These are phyloP conservation scores for Hymenopus coronatus DNA, from an alignment of 2,888 invertebrate species.

Conservation along the genomic window DNA sequence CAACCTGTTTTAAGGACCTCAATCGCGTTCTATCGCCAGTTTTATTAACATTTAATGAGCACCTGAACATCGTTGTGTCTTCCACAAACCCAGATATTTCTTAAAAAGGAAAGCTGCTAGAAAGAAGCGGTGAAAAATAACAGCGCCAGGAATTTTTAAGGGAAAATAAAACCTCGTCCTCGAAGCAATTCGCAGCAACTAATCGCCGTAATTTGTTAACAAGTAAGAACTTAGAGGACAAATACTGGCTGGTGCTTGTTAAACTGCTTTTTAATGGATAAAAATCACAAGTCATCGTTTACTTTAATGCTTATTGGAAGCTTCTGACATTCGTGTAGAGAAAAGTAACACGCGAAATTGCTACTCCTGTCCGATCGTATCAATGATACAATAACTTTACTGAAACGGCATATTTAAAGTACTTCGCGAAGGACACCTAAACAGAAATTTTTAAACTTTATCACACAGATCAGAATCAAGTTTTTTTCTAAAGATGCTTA, in stretches of 20 bases:
- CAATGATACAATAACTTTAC: not conserved
- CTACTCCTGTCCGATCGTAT: not conserved
- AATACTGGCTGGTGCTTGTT: not conserved
- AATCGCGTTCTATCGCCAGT: not conserved
- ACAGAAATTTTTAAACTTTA: too few relatives aligned
- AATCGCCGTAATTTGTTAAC: not conserved
- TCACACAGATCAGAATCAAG: too few relatives aligned
- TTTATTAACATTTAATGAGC: not conserved
- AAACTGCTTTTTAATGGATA: not conserved
- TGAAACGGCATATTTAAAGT: not conserved
- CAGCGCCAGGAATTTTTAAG: not conserved
- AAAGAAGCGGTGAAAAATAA: not conserved
- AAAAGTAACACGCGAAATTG: not conserved
- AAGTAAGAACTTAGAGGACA: not conserved
- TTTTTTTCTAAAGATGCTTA: too few relatives aligned
- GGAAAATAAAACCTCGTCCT: not conserved
- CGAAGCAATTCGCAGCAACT: not conserved
- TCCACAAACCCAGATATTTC: not conserved
- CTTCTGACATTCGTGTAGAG: not conserved
- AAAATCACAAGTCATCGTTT: not conserved
- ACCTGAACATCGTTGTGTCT: not conserved
- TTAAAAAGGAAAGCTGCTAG: not conserved
- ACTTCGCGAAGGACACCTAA: not conserved
- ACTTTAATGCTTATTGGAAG: not conserved
- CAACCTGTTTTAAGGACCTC: not conserved